A percentile compares a stretch with the other conserved stretches of the same genome.
phyloP scores from a whole-genome alignment of 2,113 vertebrate genomes.

The Lophotis ruficrista region DNA sequence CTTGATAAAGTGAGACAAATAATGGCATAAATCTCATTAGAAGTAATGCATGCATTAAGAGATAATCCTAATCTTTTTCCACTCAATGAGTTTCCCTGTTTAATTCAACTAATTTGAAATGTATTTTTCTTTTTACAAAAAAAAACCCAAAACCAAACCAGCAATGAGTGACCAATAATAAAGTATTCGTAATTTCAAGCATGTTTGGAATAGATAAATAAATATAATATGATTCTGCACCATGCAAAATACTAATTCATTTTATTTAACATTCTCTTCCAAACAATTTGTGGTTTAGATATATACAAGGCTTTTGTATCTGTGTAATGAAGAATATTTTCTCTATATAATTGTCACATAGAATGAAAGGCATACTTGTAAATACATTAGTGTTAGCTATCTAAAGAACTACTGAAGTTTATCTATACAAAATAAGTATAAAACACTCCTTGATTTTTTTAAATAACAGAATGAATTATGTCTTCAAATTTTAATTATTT shows the following conservation, averaged over 20 bases:
- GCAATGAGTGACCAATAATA: background rate
- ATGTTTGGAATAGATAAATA: background rate
- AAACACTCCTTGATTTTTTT: background rate
- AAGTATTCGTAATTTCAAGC: background rate
- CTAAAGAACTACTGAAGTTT: background rate
- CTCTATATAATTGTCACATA: background rate
- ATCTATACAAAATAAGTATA: background rate
- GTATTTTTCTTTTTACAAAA: background rate
- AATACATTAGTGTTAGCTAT: background rate
- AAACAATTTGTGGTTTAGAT: background rate
- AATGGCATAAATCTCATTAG: slow-evolving; percentile 5
- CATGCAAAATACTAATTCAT: background rate
- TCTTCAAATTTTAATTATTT: background rate
- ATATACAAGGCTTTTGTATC: background rate
- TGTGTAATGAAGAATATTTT: background rate
- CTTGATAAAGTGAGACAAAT: slow-evolving; percentile 14
- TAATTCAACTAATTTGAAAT: slow-evolving; percentile 35
- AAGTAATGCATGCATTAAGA: slow-evolving; percentile 8
- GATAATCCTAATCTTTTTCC: slow-evolving; percentile 21
- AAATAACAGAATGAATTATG: background rate
- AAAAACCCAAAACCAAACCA: no score
- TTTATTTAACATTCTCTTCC: background rate
- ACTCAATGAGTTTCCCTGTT: background rate
- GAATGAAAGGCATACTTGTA: background rate
- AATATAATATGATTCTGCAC: background rate